phyloP scores from a whole-genome alignment of 2,797 vertebrate genomes.

The Nyctibius grandis region DNA sequence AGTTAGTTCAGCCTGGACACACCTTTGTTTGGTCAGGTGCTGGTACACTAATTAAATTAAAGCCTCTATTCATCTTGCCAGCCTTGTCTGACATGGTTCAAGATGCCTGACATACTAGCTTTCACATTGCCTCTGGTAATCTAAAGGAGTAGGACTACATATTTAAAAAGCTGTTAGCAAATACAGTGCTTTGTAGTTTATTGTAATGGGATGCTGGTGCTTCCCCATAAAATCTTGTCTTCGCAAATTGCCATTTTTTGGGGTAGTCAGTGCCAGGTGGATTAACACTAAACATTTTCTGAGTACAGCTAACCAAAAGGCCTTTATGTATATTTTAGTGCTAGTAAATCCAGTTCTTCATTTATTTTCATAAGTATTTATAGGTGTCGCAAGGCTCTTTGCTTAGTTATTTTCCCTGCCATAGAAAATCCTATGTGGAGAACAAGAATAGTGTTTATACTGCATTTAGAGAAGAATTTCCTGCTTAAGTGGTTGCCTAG shows the following conservation, averaged over 20 bases:
- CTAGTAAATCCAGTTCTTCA: not conserved
- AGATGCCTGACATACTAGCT: not conserved
- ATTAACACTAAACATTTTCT: not conserved
- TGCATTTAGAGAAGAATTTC: not conserved
- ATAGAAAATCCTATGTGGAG: not conserved
- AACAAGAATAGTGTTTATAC: not conserved
- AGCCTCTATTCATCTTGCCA: slow-evolving; percentile 47
- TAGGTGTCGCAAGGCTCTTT: not conserved
- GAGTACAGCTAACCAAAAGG: not conserved
- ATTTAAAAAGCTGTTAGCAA: slow-evolving; percentile 7
- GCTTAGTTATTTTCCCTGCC: not conserved
- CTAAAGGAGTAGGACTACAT: not conserved
- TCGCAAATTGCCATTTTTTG: not conserved
- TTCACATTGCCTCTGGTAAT: not conserved
- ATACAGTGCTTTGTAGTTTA: not conserved
- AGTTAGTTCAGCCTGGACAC: slow-evolving; percentile 35
- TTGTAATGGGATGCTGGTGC: not conserved
- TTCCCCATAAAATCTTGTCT: not conserved
- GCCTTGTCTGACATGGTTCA: not conserved
- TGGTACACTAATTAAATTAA: slow-evolving; percentile 36
- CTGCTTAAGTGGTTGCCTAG: not conserved
- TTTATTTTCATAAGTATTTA: slow-evolving; percentile 36
- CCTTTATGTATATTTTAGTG: slow-evolving; percentile 9
- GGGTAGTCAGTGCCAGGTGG: not conserved
- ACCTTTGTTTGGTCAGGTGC: slow-evolving; percentile 72